Base-by-base conservation (phyloP, 1,140 invertebrate species). In the Hermetia illucens region DNA sequence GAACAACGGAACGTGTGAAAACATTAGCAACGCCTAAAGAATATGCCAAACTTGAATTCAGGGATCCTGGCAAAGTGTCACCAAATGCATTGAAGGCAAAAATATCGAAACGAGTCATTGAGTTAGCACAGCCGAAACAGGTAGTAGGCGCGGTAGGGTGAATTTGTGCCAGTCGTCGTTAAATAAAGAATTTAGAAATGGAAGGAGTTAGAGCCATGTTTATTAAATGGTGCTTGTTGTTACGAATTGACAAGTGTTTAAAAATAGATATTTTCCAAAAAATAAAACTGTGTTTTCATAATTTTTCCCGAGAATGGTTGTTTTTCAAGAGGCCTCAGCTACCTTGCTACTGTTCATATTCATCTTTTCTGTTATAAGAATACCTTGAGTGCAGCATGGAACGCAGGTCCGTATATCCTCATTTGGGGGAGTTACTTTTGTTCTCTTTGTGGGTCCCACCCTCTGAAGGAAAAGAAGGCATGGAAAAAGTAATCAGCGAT, bases 21-120 rank as follows among this genome's bases (percentile, higher is more conserved):
- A 50, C 56, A 39, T 37, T 61, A 21, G 55, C 58, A 2, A 58
- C 58, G 40, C 55, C 56, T 6, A 36, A 13, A 27, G 24, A 27
- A 8, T 27, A 27, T 27, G 8, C 24, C 13, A 27, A 27, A 27
- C 8, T 27, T 13, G 8, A 8, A 27, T n/a, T n/a, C n/a, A n/a
- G n/a, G n/a, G 24, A 27, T 27, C 8, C 8, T 9, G 24, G 24
- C 8, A 27, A 27, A 13, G 13, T 27, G 8, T 27, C 24, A 9
- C 24, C 24, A 9, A 27, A 8, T 13, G 24, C 24, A 8, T 13
- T 27, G 13, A 27, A 27, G 13, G 8, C 8, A 9, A 27, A 27
- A 13, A 8, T 13, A 13, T 9, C 24, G 13, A 8, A 8, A 27
- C 24, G 24, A 9, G 13, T 27, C 8, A 27, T 27, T 9, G 24